phyloP scores from a whole-genome alignment of 2,797 vertebrate genomes.

The Gobionotothen gibberifrons region DNA sequence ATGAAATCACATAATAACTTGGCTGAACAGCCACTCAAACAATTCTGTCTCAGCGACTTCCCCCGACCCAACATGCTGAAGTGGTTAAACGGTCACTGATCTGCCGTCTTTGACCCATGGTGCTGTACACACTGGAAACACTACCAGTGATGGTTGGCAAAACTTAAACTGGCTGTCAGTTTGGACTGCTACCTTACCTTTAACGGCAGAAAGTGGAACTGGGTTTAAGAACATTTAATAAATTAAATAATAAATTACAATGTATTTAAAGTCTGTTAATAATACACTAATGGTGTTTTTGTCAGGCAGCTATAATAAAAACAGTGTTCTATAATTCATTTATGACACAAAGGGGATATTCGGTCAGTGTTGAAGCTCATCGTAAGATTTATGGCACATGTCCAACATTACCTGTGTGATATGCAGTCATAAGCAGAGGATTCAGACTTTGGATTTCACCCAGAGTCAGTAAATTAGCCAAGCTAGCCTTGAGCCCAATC shows the following conservation, averaged over 20 bases:
- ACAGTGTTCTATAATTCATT: not conserved
- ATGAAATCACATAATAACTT: slow-evolving; percentile 28
- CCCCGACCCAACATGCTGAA: slow-evolving; percentile 11
- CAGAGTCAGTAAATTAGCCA: slow-evolving; percentile 4
- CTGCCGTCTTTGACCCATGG: slow-evolving; percentile 4
- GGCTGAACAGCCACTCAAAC: slow-evolving; percentile 1
- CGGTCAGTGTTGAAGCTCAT: not conserved
- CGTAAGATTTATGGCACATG: not conserved
- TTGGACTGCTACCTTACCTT: not conserved
- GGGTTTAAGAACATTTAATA: slow-evolving; percentile 22
- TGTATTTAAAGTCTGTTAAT: slow-evolving; percentile 15
- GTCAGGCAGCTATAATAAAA: slow-evolving; percentile 3
- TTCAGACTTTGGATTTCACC: slow-evolving; percentile 9
- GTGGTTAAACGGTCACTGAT: slow-evolving; percentile 18
- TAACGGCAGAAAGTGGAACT: slow-evolving; percentile 16
- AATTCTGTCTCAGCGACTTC: slow-evolving; percentile 12
- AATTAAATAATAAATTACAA: too few relatives aligned
- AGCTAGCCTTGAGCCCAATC: not conserved
- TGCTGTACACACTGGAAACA: slow-evolving; percentile 1
- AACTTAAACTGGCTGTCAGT: slow-evolving; percentile 1
- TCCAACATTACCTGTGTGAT: slow-evolving; percentile 13
- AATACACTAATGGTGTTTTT: slow-evolving; percentile 17
- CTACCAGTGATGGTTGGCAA: slow-evolving; percentile 16
- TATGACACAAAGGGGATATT: slow-evolving; percentile 9
- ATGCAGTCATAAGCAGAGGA: not conserved